Evolutionary conservation across 2,888 invertebrate genomes (phyloP), one percentile per base, ranked within the genome.

Genomic region (Autographa gamma): DNA sequence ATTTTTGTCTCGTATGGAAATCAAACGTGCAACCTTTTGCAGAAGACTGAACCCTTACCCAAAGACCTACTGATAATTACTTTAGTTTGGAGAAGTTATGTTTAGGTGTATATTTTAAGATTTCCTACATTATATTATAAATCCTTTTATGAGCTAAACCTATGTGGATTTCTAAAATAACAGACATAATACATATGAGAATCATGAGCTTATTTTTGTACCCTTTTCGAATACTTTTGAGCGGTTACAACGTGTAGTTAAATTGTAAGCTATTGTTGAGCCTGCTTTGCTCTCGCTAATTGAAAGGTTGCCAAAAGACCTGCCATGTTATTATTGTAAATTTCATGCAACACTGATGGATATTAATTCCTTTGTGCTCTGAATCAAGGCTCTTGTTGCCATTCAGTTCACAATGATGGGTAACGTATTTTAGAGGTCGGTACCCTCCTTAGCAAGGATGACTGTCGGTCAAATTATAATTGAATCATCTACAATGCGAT

Each of bases 321-420:
- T 48, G 48, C n/a, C 48, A 7, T 43, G 41, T 43, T 43, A 43
- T 48, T 48, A n/a, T 48, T n/a, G 48, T 48, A n/a, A n/a, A n/a
- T 48, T 48, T 48, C 48, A 48, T 48, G n/a, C 48, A 48, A 48
- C n/a, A n/a, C 16, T 48, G 48, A 48, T n/a, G 48, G n/a, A 48
- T 48, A 48, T n/a, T 48, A n/a, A 48, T 48, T 48, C 48, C 7
- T 48, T 48, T 48, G 48, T 48, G n/a, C 8, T 48, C 48, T 48
- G 48, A n/a, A 48, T n/a, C n/a, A 48, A 16, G n/a, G 16, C n/a
- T 48, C n/a, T 48, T 48, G 48, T 48, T 48, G 48, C n/a, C 48
- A 48, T n/a, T 48, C n/a, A n/a, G 8, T 38, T n/a, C 16, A 43
- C 9, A 43, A 43, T 43, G 43, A 16, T 48, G 48, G 16, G 6